A percentile compares a stretch with the other conserved stretches of the same genome.
Conservation (phyloP, 2,797 vertebrate species). For the Prunella strophiata region DNA sequence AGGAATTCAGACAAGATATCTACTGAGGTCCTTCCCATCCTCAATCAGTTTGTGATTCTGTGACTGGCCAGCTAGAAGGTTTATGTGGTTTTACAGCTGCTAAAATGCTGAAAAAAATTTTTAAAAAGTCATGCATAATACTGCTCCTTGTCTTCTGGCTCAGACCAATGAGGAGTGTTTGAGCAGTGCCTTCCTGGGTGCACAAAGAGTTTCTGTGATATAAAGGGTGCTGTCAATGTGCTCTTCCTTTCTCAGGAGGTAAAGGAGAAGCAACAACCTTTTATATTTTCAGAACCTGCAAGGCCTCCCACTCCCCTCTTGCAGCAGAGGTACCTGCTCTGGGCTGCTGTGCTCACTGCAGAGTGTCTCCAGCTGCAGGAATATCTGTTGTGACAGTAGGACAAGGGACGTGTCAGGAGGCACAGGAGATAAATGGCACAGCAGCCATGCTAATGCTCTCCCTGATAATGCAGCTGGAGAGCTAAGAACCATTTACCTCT, state of each 20-base stretch:
- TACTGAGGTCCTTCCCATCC: not conserved
- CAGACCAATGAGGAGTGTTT: fast-evolving
- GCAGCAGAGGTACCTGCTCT: not conserved
- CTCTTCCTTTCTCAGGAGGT: not conserved
- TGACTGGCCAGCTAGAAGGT: not conserved
- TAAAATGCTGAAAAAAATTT: not conserved
- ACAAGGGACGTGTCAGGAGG: not conserved
- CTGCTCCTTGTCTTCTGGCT: not conserved
- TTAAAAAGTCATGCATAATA: not conserved
- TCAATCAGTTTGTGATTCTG: not conserved
- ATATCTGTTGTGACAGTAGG: slow-evolving; percentile 38
- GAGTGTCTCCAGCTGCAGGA: slow-evolving; percentile 9
- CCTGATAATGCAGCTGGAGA: not conserved
- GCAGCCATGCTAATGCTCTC: not conserved
- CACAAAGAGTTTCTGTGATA: not conserved
- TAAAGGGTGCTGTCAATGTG: not conserved
- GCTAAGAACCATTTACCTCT: not conserved
- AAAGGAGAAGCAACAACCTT: not conserved
- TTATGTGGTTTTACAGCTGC: not conserved
- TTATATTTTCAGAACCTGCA: not conserved
- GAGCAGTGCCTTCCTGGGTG: fast-evolving
- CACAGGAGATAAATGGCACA: slow-evolving; percentile 25
- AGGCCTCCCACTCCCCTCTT: not conserved
- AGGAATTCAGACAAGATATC: not conserved
- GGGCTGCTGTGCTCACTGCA: not conserved